These are phyloP conservation scores for Phyllotis vaccarum DNA, from an alignment of 2,797 vertebrate genomes.

Conservation along the genomic window DNA sequence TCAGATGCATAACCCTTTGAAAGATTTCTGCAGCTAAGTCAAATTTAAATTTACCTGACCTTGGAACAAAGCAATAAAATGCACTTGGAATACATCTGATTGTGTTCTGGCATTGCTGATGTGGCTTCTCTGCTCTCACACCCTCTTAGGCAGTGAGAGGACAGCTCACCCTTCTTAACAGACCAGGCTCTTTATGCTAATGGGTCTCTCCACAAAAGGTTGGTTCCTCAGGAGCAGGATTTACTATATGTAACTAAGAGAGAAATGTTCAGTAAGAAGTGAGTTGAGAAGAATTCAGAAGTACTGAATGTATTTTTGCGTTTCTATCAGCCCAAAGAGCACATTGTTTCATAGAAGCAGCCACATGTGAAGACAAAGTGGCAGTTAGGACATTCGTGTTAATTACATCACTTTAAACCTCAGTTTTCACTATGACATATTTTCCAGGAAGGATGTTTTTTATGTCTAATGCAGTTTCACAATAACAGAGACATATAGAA, in stretches of 20 bases:
- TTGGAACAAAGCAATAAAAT: slow-evolving; percentile 56
- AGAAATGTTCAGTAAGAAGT: not conserved
- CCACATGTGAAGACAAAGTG: not conserved
- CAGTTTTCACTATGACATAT: not conserved
- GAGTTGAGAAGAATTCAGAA: not conserved
- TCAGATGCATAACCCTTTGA: not conserved
- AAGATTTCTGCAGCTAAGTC: slow-evolving; percentile 45
- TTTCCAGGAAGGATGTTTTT: not conserved
- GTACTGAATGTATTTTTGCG: not conserved
- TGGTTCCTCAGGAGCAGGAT: not conserved
- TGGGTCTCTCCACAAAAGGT: not conserved
- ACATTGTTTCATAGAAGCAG: not conserved
- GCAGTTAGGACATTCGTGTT: not conserved
- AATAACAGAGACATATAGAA: not conserved
- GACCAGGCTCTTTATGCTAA: not conserved
- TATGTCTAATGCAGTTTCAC: not conserved
- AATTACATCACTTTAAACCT: not conserved
- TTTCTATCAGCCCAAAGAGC: not conserved
- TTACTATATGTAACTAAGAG: not conserved
- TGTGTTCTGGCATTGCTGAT: slow-evolving; percentile 16
- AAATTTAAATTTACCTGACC: slow-evolving; percentile 65
- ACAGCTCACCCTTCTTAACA: not conserved
- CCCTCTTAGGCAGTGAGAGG: not conserved
- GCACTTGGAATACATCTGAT: slow-evolving; percentile 26
- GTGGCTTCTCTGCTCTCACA: slow-evolving; percentile 37